phyloP scores from a whole-genome alignment of 2,888 invertebrate species.

The Ceriagrion tenellum region DNA sequence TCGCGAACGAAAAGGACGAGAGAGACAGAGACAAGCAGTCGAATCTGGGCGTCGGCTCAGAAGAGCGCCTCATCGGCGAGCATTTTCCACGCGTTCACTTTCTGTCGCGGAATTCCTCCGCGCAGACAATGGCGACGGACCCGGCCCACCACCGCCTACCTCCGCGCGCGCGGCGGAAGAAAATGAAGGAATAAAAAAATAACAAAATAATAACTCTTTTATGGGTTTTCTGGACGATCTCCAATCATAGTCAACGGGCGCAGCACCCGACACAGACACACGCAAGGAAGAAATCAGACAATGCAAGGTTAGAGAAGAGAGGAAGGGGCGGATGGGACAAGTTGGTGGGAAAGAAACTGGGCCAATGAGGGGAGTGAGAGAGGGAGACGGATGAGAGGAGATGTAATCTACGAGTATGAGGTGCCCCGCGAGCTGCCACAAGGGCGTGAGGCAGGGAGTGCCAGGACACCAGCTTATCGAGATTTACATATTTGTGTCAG shows the following conservation, averaged over 20 bases:
- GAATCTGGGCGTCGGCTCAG: background rate
- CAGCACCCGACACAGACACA: background rate
- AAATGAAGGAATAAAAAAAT: background rate
- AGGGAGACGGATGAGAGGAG: background rate
- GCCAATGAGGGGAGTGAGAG: too few species aligned
- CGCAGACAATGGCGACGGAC: constrained; percentile 7
- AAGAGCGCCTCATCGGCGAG: background rate
- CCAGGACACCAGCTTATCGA: too few species aligned
- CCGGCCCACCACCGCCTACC: background rate
- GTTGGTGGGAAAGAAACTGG: too few species aligned
- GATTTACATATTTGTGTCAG: too few species aligned
- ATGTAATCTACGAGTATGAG: background rate
- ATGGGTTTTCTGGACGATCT: constrained; percentile 12
- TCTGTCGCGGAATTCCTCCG: constrained; percentile 46
- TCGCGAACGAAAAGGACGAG: background rate
- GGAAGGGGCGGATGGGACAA: background rate
- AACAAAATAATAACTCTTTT: background rate
- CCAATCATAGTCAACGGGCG: background rate
- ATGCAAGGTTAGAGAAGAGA: constrained; percentile 3
- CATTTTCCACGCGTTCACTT: constrained; percentile 24
- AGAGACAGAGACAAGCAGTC: too few species aligned
- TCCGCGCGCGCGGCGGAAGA: background rate
- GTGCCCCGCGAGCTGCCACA: too few species aligned
- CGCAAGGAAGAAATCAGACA: constrained; percentile 12
- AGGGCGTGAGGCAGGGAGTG: too few species aligned